Conservation (phyloP, 2,888 invertebrate genomes). For the Antheraea yamamai region DNA sequence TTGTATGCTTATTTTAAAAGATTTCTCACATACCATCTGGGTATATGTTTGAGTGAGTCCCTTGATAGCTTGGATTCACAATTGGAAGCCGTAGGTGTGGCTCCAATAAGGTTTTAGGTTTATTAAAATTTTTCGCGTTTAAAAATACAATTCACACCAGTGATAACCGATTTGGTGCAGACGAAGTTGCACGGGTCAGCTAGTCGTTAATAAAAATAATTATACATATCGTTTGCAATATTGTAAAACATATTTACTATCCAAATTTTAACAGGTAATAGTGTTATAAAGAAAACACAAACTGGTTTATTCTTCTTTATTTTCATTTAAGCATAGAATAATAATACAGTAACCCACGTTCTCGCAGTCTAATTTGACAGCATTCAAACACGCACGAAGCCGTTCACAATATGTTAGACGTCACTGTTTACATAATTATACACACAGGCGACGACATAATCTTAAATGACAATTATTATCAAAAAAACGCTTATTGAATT, state of each 20-base stretch:
- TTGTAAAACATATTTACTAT: background rate
- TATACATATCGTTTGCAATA: too few relatives aligned
- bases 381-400: conserved; percentile 61
- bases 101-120: too few relatives aligned
- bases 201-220: too few relatives aligned
- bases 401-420: conserved; percentile 50
- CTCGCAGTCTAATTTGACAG: conserved; percentile 70
- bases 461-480: conserved; percentile 15
- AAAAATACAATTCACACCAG: too few relatives aligned
- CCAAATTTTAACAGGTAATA: background rate
- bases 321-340: conserved; percentile 79
- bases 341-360: conserved; percentile 76
- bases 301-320: conserved; percentile 76
- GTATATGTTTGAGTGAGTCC: too few relatives aligned
- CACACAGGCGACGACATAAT: conserved; percentile 47
- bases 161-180: too few relatives aligned
- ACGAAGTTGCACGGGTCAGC: too few relatives aligned
- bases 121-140: too few relatives aligned
- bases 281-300: conserved; percentile 33
- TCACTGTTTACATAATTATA: conserved; percentile 46
- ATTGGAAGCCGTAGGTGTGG: too few relatives aligned
- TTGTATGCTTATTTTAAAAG: too few relatives aligned
- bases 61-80: too few relatives aligned
- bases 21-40: too few relatives aligned
- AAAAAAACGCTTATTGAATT: conserved; percentile 38